Conservation (phyloP, 2,113 vertebrate genomes). For the Gambusia affinis region DNA sequence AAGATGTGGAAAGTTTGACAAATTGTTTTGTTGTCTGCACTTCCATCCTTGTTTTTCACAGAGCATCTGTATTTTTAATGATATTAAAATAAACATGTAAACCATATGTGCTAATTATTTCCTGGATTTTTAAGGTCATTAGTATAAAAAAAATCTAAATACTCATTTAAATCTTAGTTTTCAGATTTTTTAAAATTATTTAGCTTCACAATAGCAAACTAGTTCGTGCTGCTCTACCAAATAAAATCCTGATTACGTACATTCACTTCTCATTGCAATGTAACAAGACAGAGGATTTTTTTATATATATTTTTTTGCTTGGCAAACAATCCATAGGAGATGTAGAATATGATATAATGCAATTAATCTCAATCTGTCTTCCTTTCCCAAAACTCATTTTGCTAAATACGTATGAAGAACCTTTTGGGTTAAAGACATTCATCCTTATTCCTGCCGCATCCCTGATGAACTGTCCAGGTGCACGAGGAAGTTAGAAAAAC, state of each 20-base stretch:
- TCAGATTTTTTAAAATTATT: neutral
- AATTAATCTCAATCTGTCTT: neutral
- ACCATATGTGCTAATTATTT: too few relatives aligned
- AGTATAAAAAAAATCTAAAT: too few relatives aligned
- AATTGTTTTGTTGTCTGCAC: too few relatives aligned
- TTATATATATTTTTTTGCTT: neutral
- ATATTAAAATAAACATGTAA: too few relatives aligned
- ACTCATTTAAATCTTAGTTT: too few relatives aligned
- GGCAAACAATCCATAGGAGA: neutral
- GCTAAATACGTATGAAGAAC: slow-evolving; percentile 12
- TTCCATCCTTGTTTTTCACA: neutral
- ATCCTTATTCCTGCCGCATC: slow-evolving; percentile 1
- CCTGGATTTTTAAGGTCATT: too few relatives aligned
- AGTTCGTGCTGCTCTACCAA: neutral
- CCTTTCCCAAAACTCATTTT: neutral
- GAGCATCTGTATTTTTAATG: too few relatives aligned
- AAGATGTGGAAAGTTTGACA: too few relatives aligned
- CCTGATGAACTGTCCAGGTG: neutral
- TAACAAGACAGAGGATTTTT: neutral
- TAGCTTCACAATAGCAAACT: neutral
- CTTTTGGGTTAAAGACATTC: slow-evolving; percentile 9
- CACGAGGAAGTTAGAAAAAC: neutral
- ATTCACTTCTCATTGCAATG: neutral
- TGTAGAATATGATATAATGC: neutral
- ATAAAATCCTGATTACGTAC: neutral